Evolutionary conservation across 1,140 invertebrate genomes (phyloP).

Genomic region (Drosophila sp.): DNA sequence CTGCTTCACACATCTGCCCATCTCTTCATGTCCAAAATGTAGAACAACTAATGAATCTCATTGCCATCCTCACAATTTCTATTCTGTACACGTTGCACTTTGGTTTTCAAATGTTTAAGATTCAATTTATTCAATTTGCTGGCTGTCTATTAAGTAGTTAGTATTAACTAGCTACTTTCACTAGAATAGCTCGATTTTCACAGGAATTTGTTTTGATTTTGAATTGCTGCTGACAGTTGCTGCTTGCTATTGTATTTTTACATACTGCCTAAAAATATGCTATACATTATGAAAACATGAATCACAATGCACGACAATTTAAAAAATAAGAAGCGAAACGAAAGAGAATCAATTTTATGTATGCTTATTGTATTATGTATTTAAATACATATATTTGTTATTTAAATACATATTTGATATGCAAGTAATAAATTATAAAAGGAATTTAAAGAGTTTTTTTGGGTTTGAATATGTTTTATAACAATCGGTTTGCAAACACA

Average conservation of each 20-base stretch:
- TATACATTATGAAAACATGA: not conserved
- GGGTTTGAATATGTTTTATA: no score
- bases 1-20: constrained; percentile 16
- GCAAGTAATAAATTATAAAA: no score
- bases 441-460: no score
- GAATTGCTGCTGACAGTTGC: constrained; percentile 1
- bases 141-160: no score
- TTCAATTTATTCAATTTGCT: not conserved
- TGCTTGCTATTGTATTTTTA: constrained; percentile 17
- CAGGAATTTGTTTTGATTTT: not conserved
- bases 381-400: no score
- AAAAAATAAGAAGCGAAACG: not conserved
- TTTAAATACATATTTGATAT: no score
- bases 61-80: constrained; percentile 27
- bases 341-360: no score
- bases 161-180: not conserved
- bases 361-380: no score
- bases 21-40: constrained; percentile 46
- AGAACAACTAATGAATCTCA: constrained; percentile 57
- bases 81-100: not conserved
- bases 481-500: no score
- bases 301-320: not conserved
- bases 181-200: not conserved
- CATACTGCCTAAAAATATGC: constrained; percentile 56
- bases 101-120: not conserved